Conservation (phyloP, 2,797 vertebrate species). For the Momotus momota region DNA sequence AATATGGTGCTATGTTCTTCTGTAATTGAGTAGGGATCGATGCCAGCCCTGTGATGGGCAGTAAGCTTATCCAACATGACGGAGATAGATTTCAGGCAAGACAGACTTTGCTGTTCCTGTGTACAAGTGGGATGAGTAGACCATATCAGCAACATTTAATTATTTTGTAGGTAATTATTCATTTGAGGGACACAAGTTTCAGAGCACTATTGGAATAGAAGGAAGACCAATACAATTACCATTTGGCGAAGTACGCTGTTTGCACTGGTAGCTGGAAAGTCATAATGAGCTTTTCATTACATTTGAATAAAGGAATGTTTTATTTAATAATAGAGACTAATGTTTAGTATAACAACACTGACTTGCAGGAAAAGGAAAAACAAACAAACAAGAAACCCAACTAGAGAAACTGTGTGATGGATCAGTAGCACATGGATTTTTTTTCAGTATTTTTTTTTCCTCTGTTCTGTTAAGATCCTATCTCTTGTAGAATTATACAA, state of each 20-base stretch:
- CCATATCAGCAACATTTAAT: conserved; percentile 86
- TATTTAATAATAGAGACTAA: conserved; percentile 17
- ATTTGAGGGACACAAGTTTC: conserved; percentile 77
- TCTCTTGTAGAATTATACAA: neutral
- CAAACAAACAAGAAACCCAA: too few species aligned
- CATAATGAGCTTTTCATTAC: conserved; percentile 77
- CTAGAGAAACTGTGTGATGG: neutral
- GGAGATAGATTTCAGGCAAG: conserved; percentile 91
- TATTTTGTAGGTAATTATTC: conserved; percentile 85
- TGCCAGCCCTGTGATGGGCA: conserved; percentile 86
- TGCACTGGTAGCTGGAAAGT: conserved; percentile 62
- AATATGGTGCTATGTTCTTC: conserved; percentile 78
- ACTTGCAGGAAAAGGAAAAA: neutral
- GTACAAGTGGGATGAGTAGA: conserved; percentile 84
- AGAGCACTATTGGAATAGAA: conserved; percentile 69
- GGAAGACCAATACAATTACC: conserved; percentile 74
- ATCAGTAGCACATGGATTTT: neutral
- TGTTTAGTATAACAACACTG: conserved; percentile 8
- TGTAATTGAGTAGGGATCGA: conserved; percentile 81
- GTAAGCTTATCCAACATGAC: conserved; percentile 89
- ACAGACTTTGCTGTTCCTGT: conserved; percentile 84
- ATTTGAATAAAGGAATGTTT: conserved; percentile 63
- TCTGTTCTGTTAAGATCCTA: neutral
- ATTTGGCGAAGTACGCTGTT: conserved; percentile 72
- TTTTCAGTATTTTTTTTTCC: neutral